These are phyloP conservation scores for Erebia ligea DNA, from an alignment of 2,888 invertebrate genomes.

Conservation along the genomic window DNA sequence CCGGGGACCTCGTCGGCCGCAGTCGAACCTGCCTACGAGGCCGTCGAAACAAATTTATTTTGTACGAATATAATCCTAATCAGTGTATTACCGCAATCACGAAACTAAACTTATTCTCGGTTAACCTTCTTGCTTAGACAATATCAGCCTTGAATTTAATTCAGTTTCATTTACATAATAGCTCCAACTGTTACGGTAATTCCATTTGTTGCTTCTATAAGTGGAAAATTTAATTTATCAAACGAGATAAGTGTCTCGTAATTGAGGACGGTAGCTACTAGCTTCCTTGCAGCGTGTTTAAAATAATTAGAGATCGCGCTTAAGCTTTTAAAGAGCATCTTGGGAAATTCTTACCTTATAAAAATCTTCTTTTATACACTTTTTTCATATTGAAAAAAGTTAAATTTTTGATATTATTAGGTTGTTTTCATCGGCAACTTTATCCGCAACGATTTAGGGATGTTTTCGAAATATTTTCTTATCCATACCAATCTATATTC, in stretches of 20 bases:
- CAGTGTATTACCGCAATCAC: not conserved
- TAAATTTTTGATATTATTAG: too few species aligned
- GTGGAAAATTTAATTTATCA: constrained; percentile 14
- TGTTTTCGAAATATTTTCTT: too few species aligned
- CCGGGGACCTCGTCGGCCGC: too few species aligned
- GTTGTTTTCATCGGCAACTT: too few species aligned
- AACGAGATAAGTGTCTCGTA: not conserved
- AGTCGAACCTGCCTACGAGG: too few species aligned
- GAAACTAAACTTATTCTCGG: constrained; percentile 15
- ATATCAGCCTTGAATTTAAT: constrained; percentile 25
- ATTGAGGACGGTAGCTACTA: not conserved
- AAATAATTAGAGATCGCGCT: not conserved
- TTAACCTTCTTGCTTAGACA: constrained; percentile 19
- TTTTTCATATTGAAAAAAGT: too few species aligned
- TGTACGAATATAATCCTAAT: not conserved
- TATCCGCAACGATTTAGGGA: too few species aligned
- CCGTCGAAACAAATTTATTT: not conserved
- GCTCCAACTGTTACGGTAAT: constrained; percentile 16
- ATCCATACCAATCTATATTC: too few species aligned
- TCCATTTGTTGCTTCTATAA: constrained; percentile 16
- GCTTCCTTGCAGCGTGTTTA: not conserved
- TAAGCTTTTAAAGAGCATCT: not conserved
- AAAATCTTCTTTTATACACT: too few species aligned
- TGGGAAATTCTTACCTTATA: not conserved
- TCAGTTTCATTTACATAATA: constrained; percentile 20